Evolutionary conservation across 2,797 vertebrate genomes (phyloP).

Genomic region (Manis crassicaudata): DNA sequence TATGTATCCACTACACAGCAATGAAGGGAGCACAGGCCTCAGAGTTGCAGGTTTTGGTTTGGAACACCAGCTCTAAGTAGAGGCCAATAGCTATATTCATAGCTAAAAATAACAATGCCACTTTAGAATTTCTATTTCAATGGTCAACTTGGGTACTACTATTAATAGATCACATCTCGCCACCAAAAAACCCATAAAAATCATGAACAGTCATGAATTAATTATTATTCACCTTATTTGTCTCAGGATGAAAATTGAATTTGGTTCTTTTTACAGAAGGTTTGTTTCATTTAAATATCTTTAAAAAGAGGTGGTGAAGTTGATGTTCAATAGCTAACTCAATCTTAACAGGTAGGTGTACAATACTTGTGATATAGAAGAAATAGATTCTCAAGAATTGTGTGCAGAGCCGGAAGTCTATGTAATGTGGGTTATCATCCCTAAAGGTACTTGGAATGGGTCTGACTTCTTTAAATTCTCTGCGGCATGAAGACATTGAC

Average conservation of each 20-base stretch:
- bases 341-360: neutral
- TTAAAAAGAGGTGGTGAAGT: neutral
- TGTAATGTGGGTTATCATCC: neutral
- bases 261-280: neutral
- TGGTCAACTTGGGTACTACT: neutral
- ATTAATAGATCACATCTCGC: neutral
- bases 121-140: slow-evolving; percentile 15
- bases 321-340: neutral
- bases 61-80: slow-evolving; percentile 5
- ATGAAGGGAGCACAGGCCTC: neutral
- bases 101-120: neutral
- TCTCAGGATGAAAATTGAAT: neutral
- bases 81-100: neutral
- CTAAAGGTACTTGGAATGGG: neutral
- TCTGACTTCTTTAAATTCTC: neutral
- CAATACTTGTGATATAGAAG: slow-evolving; percentile 15
- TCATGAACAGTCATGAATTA: neutral
- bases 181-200: neutral
- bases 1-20: slow-evolving; percentile 46
- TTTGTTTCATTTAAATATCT: neutral
- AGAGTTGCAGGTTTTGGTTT: slow-evolving; percentile 8
- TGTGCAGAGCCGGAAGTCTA: neutral
- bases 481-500: neutral
- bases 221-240: neutral
- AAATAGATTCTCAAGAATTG: neutral